A percentile compares a stretch with the other conserved stretches of the same genome.
phyloP scores from a whole-genome alignment of 2,113 vertebrate species.

The Motacilla alba region DNA sequence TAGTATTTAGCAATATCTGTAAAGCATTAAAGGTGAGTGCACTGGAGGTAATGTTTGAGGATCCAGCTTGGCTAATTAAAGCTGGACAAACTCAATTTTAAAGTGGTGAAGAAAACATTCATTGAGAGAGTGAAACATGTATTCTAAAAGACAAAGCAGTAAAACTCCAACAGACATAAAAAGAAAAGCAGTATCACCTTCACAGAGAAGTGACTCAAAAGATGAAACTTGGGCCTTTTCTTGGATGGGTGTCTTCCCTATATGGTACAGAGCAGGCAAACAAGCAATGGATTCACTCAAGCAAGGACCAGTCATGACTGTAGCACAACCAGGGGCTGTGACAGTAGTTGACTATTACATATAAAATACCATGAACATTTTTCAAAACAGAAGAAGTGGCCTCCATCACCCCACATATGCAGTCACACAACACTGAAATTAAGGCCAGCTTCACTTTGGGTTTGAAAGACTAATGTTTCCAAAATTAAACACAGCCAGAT shows the following conservation, averaged over 20 bases:
- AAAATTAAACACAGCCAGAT: neutral
- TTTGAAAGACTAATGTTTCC: neutral
- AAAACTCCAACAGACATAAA: neutral
- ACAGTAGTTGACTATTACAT: neutral
- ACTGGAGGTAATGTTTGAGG: neutral
- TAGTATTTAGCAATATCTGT: neutral
- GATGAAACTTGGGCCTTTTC: rapidly evolving
- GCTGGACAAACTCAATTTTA: neutral
- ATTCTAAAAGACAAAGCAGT: neutral
- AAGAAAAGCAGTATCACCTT: neutral
- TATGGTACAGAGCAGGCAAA: neutral
- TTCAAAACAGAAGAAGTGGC: neutral
- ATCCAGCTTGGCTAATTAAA: neutral
- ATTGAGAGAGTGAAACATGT: rapidly evolving
- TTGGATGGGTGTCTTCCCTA: neutral
- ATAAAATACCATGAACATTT: neutral
- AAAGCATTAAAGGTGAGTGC: neutral
- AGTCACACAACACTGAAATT: neutral
- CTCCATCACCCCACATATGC: rapidly evolving
- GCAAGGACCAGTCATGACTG: neutral
- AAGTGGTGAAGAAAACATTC: neutral
- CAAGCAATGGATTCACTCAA: neutral
- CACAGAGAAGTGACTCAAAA: neutral
- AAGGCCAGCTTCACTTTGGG: neutral
- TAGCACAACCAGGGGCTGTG: neutral